Percentiles rank a stretch among this genome's conserved stretches.
Evolutionary conservation across 2,113 vertebrate genomes (phyloP).

Genomic region (Reinhardtius hippoglossoides): DNA sequence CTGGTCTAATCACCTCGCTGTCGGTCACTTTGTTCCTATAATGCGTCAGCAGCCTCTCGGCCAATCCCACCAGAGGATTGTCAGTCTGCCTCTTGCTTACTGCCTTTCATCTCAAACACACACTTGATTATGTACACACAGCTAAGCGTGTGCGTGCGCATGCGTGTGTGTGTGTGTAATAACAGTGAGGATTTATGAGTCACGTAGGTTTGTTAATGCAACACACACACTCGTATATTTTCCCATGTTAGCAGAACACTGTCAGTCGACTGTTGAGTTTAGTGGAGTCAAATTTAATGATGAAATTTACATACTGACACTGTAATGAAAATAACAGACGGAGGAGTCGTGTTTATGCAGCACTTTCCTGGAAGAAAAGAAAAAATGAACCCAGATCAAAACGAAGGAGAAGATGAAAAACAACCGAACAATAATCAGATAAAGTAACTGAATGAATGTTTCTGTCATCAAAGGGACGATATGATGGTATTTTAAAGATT

Average conservation of each 20-base stretch:
- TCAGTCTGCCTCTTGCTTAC: background rate
- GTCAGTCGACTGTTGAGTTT: background rate
- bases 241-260: background rate
- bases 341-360: too few relatives aligned
- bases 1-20: constrained; percentile 63
- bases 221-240: background rate
- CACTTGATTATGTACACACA: background rate
- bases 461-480: background rate
- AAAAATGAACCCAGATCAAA: background rate
- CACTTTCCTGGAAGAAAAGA: background rate
- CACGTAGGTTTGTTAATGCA: background rate
- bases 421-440: background rate
- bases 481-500: too few relatives aligned
- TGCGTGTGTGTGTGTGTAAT: background rate
- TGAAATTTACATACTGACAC: background rate
- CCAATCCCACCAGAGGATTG: constrained; percentile 37
- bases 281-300: background rate
- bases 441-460: background rate
- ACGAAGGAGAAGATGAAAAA: background rate
- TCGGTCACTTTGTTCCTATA: constrained; percentile 69
- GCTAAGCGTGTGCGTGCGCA: background rate
- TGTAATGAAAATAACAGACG: background rate
- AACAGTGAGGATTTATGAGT: background rate
- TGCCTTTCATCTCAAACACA: background rate
- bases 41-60: constrained; percentile 49